Evolutionary conservation across 1,140 invertebrate genomes (phyloP), one percentile per base, ranked within the genome.

Genomic region (Apis cerana): DNA sequence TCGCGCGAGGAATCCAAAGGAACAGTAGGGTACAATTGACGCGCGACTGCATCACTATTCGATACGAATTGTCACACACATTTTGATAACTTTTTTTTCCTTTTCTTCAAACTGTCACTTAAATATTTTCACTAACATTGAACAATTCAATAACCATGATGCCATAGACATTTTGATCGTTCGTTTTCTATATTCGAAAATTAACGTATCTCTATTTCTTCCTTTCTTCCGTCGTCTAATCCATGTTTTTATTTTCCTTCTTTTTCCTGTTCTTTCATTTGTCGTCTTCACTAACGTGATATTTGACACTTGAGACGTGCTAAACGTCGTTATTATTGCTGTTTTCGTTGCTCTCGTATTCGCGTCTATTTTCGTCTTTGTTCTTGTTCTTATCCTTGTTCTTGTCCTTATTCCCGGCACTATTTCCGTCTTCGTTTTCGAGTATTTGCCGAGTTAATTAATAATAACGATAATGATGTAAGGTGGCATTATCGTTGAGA

Each of bases 1-100:
- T 61, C 74, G 59, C 83, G 72, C 52, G 48, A 78, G 59, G 13
- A 69, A 67, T 82, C 72, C 74, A 61, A 82, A 82, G 61, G 83
- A 84, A 80, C 85, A 79, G 72, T 82, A 79, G 87, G 13, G 13
- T 58, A 70, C 65, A 69, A 79, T 21, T 65, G 65, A 58, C 76
- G 71, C 62, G 80, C 75, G 82, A 52, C 68, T 58, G 75, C 77
- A 69, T 52, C 68, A 82, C 54, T 81, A 72, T 58, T 43, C 75
- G 86, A 76, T 80, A 61, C 68, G n/a, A 70, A 81, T 75, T 88
- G 81, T 81, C 83, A 87, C 67, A 88, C 85, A 52, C 1, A 0
- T 27, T 10, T 15, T 4, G 48, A 17, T 27, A 54, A 52, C 17
- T 15, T 43, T n/a, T 2, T 2, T n/a, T 10, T 1, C 8, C 12